Evolutionary conservation across 2,888 invertebrate genomes (phyloP), one percentile per base, ranked within the genome.

Genomic region (Mythimna ferrago): DNA sequence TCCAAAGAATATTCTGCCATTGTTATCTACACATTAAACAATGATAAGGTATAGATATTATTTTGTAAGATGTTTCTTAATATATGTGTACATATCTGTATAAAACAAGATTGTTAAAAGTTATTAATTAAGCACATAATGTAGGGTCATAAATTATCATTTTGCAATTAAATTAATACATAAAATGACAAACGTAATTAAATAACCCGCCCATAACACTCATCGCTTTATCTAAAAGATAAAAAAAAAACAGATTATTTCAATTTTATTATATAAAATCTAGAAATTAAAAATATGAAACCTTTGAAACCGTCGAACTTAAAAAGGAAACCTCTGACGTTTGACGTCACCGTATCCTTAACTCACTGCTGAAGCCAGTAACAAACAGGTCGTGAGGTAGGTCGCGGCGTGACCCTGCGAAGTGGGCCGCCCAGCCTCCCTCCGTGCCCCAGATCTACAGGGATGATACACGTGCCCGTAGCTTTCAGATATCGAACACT

Each of bases 361-460:
- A 73, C 72, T 69, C 56, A 72, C 63, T 78, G 70, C 67, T 73
- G 63, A 76, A 69, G 72, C 69, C 74, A 84, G 73, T 77, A 78
- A 86, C 86, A 89, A 89, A 83, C 92, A 88, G 92, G 92, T 92
- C 92, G 94, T 94, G 92, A 85, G 94, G 93, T 90, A 94, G 94
- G 94, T 94, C 94, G 88, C 88, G 93, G 87, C 83, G 62, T 83
- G 89, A 89, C 87, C 85, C 89, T 86, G 82, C 69, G 88, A 91
- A 91, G 88, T 88, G 86, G 91, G 89, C 70, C 89, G 83, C 78
- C 60, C 87, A 86, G 84, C 86, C 86, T 85, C 88, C 86, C 88
- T 70, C 73, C 63, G 80, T 88, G 92, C 80, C 88, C 90, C 83
- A 89, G 80, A 88, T 90, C 82, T 70, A 85, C 83, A 78, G 89